phyloP scores from a whole-genome alignment of 1,140 invertebrate species.

The Drosophila leontia region DNA sequence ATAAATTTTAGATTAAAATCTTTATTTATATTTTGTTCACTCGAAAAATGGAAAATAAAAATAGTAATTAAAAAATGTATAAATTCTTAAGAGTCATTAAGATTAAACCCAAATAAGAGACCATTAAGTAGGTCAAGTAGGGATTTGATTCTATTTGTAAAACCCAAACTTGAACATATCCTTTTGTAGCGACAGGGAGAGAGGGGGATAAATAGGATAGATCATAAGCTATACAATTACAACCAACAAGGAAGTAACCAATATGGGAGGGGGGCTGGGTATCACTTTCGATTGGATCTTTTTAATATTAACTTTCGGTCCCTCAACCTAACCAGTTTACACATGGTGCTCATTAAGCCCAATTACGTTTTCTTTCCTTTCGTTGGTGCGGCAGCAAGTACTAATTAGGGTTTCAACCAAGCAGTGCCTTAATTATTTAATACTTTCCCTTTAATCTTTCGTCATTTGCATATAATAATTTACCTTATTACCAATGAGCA shows the following conservation, averaged over 20 bases:
- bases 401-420: slow-evolving; percentile 12
- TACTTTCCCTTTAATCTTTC: slow-evolving; percentile 19
- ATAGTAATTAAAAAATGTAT: no score
- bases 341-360: slow-evolving; percentile 8
- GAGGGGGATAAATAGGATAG: background rate
- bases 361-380: slow-evolving; percentile 16
- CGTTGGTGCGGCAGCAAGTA: slow-evolving; percentile 1
- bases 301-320: slow-evolving; percentile 12
- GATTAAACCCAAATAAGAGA: no score
- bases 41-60: no score
- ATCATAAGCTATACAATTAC: background rate
- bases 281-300: background rate
- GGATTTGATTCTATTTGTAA: no score
- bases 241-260: slow-evolving; percentile 9
- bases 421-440: slow-evolving; percentile 9
- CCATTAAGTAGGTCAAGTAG: background rate
- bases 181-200: background rate
- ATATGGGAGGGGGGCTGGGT: background rate
- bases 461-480: slow-evolving; percentile 6
- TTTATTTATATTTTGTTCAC: no score
- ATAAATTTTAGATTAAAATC: no score
- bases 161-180: background rate
- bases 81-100: no score
- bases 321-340: slow-evolving; percentile 12
- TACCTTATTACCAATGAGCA: background rate